Base-by-base conservation (phyloP, 1,140 invertebrate genomes). In the Drosophila takahashii region DNA sequence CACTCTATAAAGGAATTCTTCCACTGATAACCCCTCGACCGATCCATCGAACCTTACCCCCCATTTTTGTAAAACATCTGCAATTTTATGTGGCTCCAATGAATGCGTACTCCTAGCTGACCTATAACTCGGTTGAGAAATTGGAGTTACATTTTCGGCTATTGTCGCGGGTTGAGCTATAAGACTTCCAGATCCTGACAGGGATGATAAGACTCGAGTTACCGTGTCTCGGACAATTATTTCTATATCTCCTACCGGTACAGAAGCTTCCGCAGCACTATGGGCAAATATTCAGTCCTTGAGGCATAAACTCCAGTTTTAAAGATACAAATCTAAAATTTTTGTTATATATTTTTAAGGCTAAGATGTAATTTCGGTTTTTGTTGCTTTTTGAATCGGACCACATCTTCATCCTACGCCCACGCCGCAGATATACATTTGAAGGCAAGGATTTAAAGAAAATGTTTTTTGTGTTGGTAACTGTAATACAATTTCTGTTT, bases 1-100 rank as follows among this genome's bases (percentile, higher is more conserved):
- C 16, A 52, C 50, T 9, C 16, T 7, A 4, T 52, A 34, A 11
- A 52, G 22, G 1, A 18, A 52, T 34, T 52, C 29, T 4, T 52
- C 50, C 15, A 52, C 15, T 0, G n/a, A 41, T 41, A 41, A 41
- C n/a, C 39, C n/a, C 15, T 41, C n/a, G 7, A 41, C 15, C 13
- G n/a, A 26, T 26, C 18, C 44, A 36, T 36, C 11, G 18, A 36
- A 36, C 16, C 32, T 7, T 36, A 22, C 32, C 16, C 16, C 50
- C 32, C 11, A 36, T 52, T 52, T 52, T 10, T 36, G 32, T n/a
- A 52, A 10, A 8, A 52, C 11, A 9, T 52, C 50, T 13, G 50
- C 50, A 9, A 50, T 29, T 36, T 36, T 52, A 36, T 36, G 32
- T 36, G 32, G 16, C 13, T 8, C 26, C 15, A 29, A 13, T n/a